Evolutionary conservation across 2,888 invertebrate species (phyloP).

Genomic region (Drosophila nigricruria): DNA sequence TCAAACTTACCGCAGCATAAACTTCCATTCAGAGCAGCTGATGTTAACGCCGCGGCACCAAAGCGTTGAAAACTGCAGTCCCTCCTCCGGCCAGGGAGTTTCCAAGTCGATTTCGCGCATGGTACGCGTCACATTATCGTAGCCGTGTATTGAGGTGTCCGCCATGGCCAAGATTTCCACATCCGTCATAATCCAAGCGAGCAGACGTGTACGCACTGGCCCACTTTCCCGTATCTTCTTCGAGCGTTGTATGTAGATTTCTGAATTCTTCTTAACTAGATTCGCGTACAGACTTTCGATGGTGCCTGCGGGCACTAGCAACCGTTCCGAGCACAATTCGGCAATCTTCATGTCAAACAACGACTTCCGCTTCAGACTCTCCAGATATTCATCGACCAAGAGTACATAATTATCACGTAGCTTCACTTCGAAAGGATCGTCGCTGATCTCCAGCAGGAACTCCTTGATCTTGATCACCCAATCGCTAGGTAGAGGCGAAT

Average conservation of each 20-base stretch:
- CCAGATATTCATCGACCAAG: slow-evolving; percentile 97
- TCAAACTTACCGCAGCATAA: slow-evolving; percentile 88
- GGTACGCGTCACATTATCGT: slow-evolving; percentile 89
- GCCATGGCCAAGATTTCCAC: slow-evolving; percentile 90
- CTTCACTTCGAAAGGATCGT: slow-evolving; percentile 99
- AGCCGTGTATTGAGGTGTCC: slow-evolving; percentile 94
- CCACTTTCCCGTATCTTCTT: slow-evolving; percentile 87
- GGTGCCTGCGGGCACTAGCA: slow-evolving; percentile 92
- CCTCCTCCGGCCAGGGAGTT: slow-evolving; percentile 96
- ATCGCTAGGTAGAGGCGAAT: slow-evolving; percentile 93
- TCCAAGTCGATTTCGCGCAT: slow-evolving; percentile 94
- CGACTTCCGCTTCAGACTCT: slow-evolving; percentile 94
- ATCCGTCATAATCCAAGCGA: slow-evolving; percentile 94
- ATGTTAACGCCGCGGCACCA: slow-evolving; percentile 96
- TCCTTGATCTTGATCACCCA: slow-evolving; percentile 95
- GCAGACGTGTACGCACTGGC: slow-evolving; percentile 90
- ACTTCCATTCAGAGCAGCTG: slow-evolving; percentile 93
- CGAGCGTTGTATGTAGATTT: slow-evolving; percentile 97
- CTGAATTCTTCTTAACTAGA: slow-evolving; percentile 95
- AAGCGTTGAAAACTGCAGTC: slow-evolving; percentile 93
- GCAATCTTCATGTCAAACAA: slow-evolving; percentile 95
- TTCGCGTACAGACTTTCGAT: slow-evolving; percentile 95
- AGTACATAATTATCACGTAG: slow-evolving; percentile 97
- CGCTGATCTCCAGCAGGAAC: slow-evolving; percentile 95
- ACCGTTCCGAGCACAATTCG: slow-evolving; percentile 92